Conservation (phyloP, 2,113 vertebrate species). For the Anser cygnoides region DNA sequence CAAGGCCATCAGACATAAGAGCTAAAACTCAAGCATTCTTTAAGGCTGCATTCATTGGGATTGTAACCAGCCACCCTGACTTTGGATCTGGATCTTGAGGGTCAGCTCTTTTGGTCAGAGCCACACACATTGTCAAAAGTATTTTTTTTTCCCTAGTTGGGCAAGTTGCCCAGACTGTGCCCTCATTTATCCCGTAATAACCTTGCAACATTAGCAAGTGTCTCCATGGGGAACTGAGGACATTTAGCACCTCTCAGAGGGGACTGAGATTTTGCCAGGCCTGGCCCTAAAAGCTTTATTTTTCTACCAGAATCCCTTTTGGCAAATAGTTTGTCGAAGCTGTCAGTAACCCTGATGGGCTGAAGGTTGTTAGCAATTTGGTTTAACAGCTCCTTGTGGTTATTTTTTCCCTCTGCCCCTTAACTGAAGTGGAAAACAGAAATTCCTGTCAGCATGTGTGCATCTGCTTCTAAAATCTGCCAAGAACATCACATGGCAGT, state of each 20-base stretch:
- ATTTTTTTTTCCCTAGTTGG: neutral
- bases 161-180: neutral
- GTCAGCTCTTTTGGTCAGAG: neutral
- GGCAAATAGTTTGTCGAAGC: neutral
- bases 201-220: neutral
- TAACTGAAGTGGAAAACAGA: neutral
- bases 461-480: conserved; percentile 10
- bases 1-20: fast-evolving
- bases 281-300: neutral
- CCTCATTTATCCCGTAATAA: neutral
- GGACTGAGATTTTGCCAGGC: neutral
- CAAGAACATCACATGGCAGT: neutral
- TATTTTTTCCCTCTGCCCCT: neutral
- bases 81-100: neutral
- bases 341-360: neutral
- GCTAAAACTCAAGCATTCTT: neutral
- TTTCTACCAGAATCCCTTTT: neutral
- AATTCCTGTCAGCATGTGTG: neutral
- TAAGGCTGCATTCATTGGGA: neutral
- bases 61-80: neutral
- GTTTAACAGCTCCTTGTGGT: conserved; percentile 11
- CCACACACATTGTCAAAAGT: neutral
- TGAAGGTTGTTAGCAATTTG: neutral
- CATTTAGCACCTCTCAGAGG: neutral
- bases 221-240: conserved; percentile 7